phyloP scores from a whole-genome alignment of 2,113 vertebrate genomes.

The Sturnira hondurensis region DNA sequence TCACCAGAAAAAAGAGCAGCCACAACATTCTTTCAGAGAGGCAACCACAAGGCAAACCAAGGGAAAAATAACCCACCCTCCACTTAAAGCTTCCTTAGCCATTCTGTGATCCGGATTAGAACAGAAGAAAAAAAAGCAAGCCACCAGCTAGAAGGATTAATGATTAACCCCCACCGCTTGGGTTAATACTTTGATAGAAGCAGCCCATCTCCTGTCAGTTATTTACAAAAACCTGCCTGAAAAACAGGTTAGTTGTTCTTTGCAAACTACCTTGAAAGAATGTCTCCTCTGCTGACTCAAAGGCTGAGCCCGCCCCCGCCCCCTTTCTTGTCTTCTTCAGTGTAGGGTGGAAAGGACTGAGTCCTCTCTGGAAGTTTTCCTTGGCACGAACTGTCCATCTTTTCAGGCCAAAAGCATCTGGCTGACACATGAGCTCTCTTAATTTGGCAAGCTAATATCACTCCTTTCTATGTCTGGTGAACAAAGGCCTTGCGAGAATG shows the following conservation, averaged over 20 bases:
- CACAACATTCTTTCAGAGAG: slow-evolving; percentile 81
- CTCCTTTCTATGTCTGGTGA: neutral
- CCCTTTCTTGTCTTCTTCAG: neutral
- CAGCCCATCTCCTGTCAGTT: slow-evolving; percentile 66
- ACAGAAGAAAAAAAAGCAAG: slow-evolving; percentile 70
- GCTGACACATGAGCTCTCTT: neutral
- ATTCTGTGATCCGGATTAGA: slow-evolving; percentile 79
- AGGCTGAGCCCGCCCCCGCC: neutral
- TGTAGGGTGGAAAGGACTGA: neutral
- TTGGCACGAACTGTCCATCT: neutral
- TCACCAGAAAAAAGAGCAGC: slow-evolving; percentile 72
- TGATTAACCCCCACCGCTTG: slow-evolving; percentile 80
- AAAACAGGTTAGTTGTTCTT: slow-evolving; percentile 18
- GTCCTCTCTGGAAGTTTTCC: neutral
- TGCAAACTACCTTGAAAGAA: slow-evolving; percentile 46
- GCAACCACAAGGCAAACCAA: slow-evolving; percentile 67
- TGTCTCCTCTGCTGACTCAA: neutral
- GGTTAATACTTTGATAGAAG: slow-evolving; percentile 67
- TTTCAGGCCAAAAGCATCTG: neutral
- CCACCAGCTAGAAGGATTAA: slow-evolving; percentile 78
- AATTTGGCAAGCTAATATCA: neutral
- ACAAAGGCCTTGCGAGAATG: neutral
- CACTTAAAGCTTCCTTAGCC: slow-evolving; percentile 76
- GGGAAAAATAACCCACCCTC: slow-evolving; percentile 39
- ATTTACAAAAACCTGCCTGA: slow-evolving; percentile 59